Conservation (phyloP, 2,797 vertebrate species). For the Gallinago nigripennis region DNA sequence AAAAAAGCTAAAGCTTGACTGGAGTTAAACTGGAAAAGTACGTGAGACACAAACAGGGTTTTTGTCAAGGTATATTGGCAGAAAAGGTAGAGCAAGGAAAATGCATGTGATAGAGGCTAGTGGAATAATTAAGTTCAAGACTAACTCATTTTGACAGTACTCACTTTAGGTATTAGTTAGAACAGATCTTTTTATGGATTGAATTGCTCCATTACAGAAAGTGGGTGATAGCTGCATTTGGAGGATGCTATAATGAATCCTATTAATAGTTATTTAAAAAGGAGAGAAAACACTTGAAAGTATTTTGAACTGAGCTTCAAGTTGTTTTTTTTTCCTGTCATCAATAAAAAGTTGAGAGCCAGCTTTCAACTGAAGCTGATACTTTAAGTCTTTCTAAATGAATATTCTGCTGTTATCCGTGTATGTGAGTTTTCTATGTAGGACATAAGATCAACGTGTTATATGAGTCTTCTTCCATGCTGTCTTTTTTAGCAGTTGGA, state of each 20-base stretch:
- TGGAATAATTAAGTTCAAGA: not conserved
- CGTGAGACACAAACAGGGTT: rapidly evolving
- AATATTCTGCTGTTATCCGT: not conserved
- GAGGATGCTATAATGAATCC: not conserved
- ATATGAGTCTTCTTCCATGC: not conserved
- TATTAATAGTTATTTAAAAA: not conserved
- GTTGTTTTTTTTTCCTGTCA: not conserved
- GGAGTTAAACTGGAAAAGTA: not conserved
- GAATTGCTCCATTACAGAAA: not conserved
- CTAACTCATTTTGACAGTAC: not conserved
- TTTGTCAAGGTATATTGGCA: not conserved
- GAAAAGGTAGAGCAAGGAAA: not conserved
- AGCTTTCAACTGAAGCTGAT: not conserved
- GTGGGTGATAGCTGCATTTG: not conserved
- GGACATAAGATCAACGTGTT: not conserved
- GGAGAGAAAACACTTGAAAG: not conserved
- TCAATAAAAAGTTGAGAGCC: not conserved
- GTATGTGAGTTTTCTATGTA: not conserved
- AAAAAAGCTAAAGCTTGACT: not conserved
- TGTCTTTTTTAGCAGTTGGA: not conserved
- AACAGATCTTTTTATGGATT: not conserved
- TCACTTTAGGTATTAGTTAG: not conserved
- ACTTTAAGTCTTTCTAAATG: not conserved
- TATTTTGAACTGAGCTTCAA: not conserved
- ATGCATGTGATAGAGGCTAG: not conserved